Conservation (phyloP, 2,888 invertebrate genomes). For the Pachycephus smyrnensis region DNA sequence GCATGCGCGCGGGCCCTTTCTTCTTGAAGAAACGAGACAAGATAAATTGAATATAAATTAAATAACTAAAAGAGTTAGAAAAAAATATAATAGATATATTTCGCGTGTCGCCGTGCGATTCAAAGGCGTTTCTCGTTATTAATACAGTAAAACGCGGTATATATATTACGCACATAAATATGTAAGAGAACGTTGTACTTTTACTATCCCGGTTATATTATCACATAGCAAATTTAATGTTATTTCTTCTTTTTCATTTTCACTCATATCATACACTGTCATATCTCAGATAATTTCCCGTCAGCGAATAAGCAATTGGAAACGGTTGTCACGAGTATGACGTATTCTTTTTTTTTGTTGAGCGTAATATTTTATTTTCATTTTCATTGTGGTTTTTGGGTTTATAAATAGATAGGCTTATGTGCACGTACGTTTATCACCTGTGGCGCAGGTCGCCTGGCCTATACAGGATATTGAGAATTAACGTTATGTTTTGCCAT, state of each 20-base stretch:
- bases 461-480: neutral
- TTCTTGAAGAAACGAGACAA: neutral
- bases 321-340: neutral
- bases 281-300: too few species aligned
- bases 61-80: neutral
- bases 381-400: neutral
- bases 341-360: neutral
- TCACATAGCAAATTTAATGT: neutral
- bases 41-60: neutral
- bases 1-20: neutral
- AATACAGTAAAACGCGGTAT: too few species aligned
- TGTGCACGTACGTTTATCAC: neutral
- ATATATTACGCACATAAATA: neutral
- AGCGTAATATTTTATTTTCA: neutral
- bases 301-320: neutral
- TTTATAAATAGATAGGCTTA: neutral
- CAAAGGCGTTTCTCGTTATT: neutral
- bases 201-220: neutral
- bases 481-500: neutral
- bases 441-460: neutral
- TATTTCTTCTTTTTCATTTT: neutral
- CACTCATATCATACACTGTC: neutral
- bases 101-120: neutral
- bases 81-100: neutral
- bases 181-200: neutral